Evolutionary conservation across 1,140 invertebrate genomes (phyloP), one percentile per base, ranked within the genome.

Genomic region (Diorhabda carinulata): DNA sequence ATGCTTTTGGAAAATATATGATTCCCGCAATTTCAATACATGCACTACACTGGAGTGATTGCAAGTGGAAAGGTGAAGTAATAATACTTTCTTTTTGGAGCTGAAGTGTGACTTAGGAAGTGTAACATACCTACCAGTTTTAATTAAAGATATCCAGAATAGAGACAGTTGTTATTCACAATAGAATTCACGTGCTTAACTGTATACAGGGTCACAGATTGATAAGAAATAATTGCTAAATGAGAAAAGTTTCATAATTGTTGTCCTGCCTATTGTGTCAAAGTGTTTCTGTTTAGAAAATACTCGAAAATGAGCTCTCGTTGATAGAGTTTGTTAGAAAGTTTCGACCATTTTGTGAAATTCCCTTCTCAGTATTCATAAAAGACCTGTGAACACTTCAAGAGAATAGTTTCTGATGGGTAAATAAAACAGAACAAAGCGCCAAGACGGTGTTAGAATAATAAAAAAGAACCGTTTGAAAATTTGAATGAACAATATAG

Each of bases 101-200:
- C 47, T 52, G 47, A 1, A 52, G 47, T 52, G n/a, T 8, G 3
- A 3, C 47, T 52, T n/a, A 52, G n/a, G 25, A 1, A 25, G 47
- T 8, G 47, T n/a, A 52, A n/a, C 47, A 52, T n/a, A 52, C 6
- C 25, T 52, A n/a, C 47, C 47, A 52, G 47, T 52, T 52, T 52
- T 52, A 52, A 52, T 52, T 52, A 52, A 52, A 52, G 47, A 52
- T 52, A 52, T 52, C 47, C 47, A 52, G 47, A 52, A 52, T 52
- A 6, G 6, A 52, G 47, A 52, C 47, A n/a, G 47, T 52, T 52
- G 47, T 52, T 52, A 52, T 52, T 8, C 47, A 52, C 47, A 52
- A 52, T 52, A n/a, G 47, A 52, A 52, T 52, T 52, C n/a, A 52
- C n/a, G 47, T 52, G 47, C 47, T 6, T n/a, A n/a, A 52, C 47